Evolutionary conservation across 2,888 invertebrate genomes (phyloP), one percentile per base, ranked within the genome.

Genomic region (Pyrrhosoma nymphula): DNA sequence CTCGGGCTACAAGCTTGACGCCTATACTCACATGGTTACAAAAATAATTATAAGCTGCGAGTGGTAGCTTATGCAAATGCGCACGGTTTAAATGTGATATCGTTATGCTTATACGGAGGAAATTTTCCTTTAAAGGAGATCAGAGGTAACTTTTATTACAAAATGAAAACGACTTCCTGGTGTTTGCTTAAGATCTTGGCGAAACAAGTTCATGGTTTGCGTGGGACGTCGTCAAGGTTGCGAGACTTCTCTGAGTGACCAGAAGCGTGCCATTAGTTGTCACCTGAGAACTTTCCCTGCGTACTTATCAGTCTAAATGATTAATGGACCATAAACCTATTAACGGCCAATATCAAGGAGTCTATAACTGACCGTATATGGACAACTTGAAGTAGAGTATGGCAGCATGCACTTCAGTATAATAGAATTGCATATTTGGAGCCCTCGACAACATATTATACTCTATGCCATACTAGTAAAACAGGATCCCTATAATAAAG

Each of bases 221-320:
- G 93, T 93, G 56, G 93, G 93, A 63, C 63, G 75, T 4, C 63
- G 47, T 18, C 93, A 93, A 93, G 93, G 69, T 91, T 60, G 63
- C 35, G 35, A 60, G 91, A 69, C 47, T 47, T 39, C 93, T 47
- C 63, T 75, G 55, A 93, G 47, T 55, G 93, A 93, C 69, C 93
- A 69, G 93, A 93, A 93, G 93, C 56, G 93, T 93, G 93, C 35
- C 93, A 93, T 93, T 93, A 93, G 69, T 93, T 93, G 93, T 93
- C 93, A 93, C 93, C 39, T 69, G 93, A 93, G 93, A 93, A 93
- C 93, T 69, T 93, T 93, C 93, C 23, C 69, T 69, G 47, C 69
- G 69, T 93, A 69, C 69, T 26, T 69, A 69, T 93, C 69, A 93
- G 69, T 93, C 93, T 69, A 26, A 39, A 93, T 69, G 93, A 93